These are phyloP conservation scores for Trogon melanurus DNA, from an alignment of 2,113 vertebrate species.

Conservation along the genomic window DNA sequence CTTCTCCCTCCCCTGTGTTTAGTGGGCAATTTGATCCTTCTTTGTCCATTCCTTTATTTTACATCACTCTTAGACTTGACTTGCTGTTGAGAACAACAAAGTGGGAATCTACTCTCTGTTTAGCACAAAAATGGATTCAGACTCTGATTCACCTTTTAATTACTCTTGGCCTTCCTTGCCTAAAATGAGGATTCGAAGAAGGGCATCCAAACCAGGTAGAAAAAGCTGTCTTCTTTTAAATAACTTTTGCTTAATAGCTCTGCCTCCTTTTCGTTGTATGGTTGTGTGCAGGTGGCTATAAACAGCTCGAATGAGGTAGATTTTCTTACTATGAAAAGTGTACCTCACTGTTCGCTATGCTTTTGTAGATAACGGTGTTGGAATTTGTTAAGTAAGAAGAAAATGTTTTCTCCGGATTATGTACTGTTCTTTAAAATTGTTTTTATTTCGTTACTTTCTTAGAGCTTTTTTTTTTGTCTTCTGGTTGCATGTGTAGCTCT, in stretches of 20 bases:
- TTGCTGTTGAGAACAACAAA: conserved; percentile 56
- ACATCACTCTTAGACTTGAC: conserved; percentile 73
- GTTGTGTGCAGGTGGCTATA: neutral
- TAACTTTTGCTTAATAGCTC: neutral
- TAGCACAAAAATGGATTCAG: conserved; percentile 90
- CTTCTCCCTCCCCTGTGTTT: conserved; percentile 77
- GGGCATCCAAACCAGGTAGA: conserved; percentile 90
- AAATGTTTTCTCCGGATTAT: neutral
- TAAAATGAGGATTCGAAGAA: conserved; percentile 93
- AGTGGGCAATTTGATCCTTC: conserved; percentile 75
- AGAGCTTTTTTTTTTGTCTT: neutral
- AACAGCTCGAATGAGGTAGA: neutral
- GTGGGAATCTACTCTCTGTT: conserved; percentile 35
- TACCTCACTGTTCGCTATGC: neutral
- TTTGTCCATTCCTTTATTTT: conserved; percentile 75
- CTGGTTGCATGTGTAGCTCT: neutral
- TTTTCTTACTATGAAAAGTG: neutral
- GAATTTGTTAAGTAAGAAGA: neutral
- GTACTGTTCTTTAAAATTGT: neutral
- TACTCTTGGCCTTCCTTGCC: conserved; percentile 99
- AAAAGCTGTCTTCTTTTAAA: conserved; percentile 8
- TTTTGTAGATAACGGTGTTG: neutral
- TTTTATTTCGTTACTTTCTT: neutral
- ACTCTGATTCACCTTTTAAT: conserved; percentile 98
- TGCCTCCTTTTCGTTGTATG: conserved; percentile 18